Base-by-base conservation (phyloP, 2,888 invertebrate genomes). In the Tetanocera ferruginea region DNA sequence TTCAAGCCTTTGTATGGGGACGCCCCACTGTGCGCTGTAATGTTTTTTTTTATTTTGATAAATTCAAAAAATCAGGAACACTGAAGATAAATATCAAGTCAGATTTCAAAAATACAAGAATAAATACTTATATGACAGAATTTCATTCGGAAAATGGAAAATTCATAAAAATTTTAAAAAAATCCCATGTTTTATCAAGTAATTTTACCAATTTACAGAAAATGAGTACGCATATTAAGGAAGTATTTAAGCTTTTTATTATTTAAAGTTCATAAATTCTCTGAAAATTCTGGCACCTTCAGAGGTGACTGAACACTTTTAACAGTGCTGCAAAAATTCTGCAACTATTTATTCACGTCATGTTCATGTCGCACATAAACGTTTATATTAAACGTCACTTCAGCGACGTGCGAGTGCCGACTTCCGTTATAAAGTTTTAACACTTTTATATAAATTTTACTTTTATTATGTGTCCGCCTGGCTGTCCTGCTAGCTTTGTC, bases 311-410 rank as follows among this genome's bases (percentile, higher is more conserved):
- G 25, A 1, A 60, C 6, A 43, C 1, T 43, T 43, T 11, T 11
- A 11, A 43, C 14, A 14, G 11, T 25, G 25, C 57, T 43, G 43
- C 3, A 60, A 25, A 28, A 23, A 60, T 60, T 60, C n/a, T 60
- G 57, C 11, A 60, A 25, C 43, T 60, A 60, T 60, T 60, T 60
- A 60, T 60, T 28, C 57, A 25, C 57, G 57, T 25, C 57, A 60
- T 60, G 57, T 60, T 28, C 43, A 43, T 43, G 11, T 14, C 11
- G 14, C 57, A 60, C 57, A 60, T 25, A 60, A 4, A 60, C 57
- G 11, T 25, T 60, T 60, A 28, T 60, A 60, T 60, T 60, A 60
- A 60, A 60, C 57, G 57, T 60, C 3, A 25, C 57, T 28, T 43
- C 43, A 43, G 8, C 25, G 57, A 60, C 57, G 57, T 60, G 57